Percentiles rank a stretch among this genome's conserved stretches.
phyloP scores from a whole-genome alignment of 2,797 vertebrate species.

The Sebastolobus alascanus region DNA sequence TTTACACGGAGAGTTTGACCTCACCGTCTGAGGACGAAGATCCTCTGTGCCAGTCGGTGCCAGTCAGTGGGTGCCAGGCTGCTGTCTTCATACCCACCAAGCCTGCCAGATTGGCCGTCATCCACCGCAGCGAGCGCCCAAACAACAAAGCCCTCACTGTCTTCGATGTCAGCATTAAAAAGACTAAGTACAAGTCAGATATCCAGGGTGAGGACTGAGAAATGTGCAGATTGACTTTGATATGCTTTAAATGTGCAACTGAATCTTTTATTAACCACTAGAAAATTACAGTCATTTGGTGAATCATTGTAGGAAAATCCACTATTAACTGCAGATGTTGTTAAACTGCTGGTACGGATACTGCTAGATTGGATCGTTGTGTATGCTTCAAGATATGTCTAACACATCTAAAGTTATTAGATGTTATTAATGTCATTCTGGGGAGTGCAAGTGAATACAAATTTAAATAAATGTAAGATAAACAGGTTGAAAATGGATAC shows the following conservation, averaged over 20 bases:
- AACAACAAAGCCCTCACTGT: slow-evolving; percentile 73
- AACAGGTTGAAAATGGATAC: not conserved
- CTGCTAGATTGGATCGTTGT: not conserved
- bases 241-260: slow-evolving; percentile 4
- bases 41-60: slow-evolving; percentile 70
- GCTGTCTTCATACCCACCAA: slow-evolving; percentile 83
- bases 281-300: slow-evolving; percentile 3
- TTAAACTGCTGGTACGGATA: not conserved
- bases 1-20: slow-evolving; percentile 75
- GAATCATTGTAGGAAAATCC: slow-evolving; percentile 22
- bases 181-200: slow-evolving; percentile 76
- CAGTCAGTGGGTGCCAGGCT: slow-evolving; percentile 63
- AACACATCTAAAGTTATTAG: not conserved
- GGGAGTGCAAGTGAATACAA: not conserved
- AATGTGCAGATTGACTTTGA: slow-evolving; percentile 17
- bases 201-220: slow-evolving; percentile 73
- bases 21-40: slow-evolving; percentile 75
- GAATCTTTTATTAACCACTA: not conserved
- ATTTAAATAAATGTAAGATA: not conserved
- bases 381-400: slow-evolving; percentile 12
- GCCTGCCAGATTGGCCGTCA: slow-evolving; percentile 78
- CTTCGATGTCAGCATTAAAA: slow-evolving; percentile 78
- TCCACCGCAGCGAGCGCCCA: slow-evolving; percentile 41
- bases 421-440: not conserved
- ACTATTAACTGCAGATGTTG: not conserved